Evolutionary conservation across 2,888 invertebrate genomes (phyloP), one percentile per base, ranked within the genome.

Genomic region (Caradrina kadenii): DNA sequence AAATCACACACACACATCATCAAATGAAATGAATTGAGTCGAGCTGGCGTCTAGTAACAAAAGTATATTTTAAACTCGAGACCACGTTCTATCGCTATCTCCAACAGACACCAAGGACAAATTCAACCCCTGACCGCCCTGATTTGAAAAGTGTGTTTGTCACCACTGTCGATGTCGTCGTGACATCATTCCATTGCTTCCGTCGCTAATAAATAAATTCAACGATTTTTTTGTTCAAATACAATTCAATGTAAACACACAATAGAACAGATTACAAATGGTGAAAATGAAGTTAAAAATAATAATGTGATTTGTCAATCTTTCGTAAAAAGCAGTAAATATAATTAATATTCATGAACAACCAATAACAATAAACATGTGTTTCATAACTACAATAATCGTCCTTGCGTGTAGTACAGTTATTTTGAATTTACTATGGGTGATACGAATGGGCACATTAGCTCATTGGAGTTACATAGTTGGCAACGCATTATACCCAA

Each of bases 391-490:
- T 21, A 82, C 86, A 10, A 31, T 88, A 60, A 31, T 74, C 4
- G 0, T 87, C 11, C 50, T 87, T 19, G 4, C 88, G 10, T 79
- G 76, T 54, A 76, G 87, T 65, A 81, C 86, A 22, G 22, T 87
- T 1, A 15, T 86, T 56, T 60, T 86, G 1, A 90, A 89, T 70
- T 2, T 86, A 21, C 69, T 93, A 13, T 91, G 91, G 90, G 17
- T 89, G 11, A 48, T 91, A 45, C 87, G 91, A 7, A 79, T 91
- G 49, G 89, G 87, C 21, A 84, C 89, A 10, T 76, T 93, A 53
- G 91, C 89, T 19, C 92, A 93, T 63, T 93, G 93, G 93, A 91
- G 93, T 67, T 91, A 91, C 60, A 74, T 92, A 5, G 63, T 93
- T 49, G 92, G 91, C 19, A 79, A 82, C n/a, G 74, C 86, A 6